phyloP scores from a whole-genome alignment of 2,888 invertebrate genomes.

The Oligia strigilis region DNA sequence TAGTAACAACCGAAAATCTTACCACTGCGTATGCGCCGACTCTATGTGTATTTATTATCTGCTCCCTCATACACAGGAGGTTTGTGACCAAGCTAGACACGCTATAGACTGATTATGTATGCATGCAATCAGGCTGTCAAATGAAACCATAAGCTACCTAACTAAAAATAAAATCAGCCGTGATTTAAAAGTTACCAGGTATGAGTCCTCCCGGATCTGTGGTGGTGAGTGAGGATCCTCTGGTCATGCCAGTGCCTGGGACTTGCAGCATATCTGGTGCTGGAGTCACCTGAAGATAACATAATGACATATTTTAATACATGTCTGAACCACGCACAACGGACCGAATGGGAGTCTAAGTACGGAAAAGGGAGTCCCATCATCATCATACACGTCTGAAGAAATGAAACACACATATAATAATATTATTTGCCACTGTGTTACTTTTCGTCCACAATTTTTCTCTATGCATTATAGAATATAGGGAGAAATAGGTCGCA shows the following conservation, averaged over 20 bases:
- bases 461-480: no score
- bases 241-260: constrained; percentile 88
- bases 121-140: background rate
- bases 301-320: background rate
- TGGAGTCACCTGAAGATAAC: constrained; percentile 91
- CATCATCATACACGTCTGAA: background rate
- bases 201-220: constrained; percentile 85
- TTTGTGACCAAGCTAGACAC: background rate
- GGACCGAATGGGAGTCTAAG: no score
- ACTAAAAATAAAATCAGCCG: background rate
- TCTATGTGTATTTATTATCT: background rate
- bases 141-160: background rate
- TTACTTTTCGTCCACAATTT: background rate
- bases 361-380: no score
- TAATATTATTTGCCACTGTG: background rate
- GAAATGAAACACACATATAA: background rate
- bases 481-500: no score
- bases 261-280: constrained; percentile 95
- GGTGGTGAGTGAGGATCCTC: constrained; percentile 88
- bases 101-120: background rate
- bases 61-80: background rate
- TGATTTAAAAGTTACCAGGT: constrained; percentile 76
- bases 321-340: background rate
- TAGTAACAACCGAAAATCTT: background rate
- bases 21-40: background rate